Evolutionary conservation across 92 coral and sea anemone genomes (phyloP), one percentile per base, ranked within the genome.

Genomic region (Ricordea florida): DNA sequence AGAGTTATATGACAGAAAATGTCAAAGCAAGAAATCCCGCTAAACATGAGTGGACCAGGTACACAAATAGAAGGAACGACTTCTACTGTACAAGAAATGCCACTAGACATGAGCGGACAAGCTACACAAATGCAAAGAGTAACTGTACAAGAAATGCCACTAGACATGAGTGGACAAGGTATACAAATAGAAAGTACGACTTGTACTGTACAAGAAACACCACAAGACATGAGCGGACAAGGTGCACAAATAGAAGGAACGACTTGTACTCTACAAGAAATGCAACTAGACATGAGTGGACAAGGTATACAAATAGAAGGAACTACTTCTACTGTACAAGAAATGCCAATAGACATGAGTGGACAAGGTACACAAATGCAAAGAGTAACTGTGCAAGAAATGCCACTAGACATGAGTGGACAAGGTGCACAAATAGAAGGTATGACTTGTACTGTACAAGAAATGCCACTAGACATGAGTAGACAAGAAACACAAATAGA

Each of bases 201-300:
- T 4, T 1, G 13, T 9, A 70, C 41, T 31, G 4, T 18, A 28
- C 24, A 72, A 72, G 87, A 80, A 48, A 52, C 46, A 13, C 56
- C 57, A 11, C 2, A 47, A 11, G 80, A 70, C 4, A 52, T 27
- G 67, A 80, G 55, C 45, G 30, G 14, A 53, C 59, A 70, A 9
- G 78, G 55, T 5, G 2, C 37, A 9, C 32, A 21, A 1, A 29
- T 29, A 18, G 63, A 70, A 36, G 88, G 66, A 30, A 74, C 25
- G 26, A 26, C 64, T n/a, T n/a, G n/a, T n/a, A n/a, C n/a, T 0
- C 3, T 66, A 6, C 83, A 66, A 29, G 78, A 66, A 32, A 30
- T 67, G 46, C 75, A 59, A 2, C 10, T 56, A 59, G 63, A 76
- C 8, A 72, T 61, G 74, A 56, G 47, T 49, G 40, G 66, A 47